phyloP scores from a whole-genome alignment of 2,113 vertebrate genomes.

The Ardeotis arabs region DNA sequence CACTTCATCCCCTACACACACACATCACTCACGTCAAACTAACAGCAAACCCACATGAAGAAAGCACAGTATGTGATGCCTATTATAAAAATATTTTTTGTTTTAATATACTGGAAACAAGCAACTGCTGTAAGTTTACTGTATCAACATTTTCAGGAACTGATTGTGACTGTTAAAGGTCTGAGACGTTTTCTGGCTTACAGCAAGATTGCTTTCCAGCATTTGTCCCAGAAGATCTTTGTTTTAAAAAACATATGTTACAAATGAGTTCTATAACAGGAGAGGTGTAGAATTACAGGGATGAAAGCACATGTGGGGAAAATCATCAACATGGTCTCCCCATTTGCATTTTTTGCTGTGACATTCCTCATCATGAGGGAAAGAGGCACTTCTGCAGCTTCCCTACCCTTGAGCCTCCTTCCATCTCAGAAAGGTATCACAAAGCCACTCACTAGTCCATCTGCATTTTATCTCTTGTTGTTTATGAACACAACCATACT shows the following conservation, averaged over 20 bases:
- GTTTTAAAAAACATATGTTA: not conserved
- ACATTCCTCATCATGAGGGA: not conserved
- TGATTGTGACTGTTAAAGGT: not conserved
- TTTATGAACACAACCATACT: not conserved
- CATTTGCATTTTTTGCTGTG: not conserved
- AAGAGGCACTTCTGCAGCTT: not conserved
- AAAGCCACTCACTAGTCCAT: not conserved
- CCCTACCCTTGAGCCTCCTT: not conserved
- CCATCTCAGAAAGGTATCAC: not conserved
- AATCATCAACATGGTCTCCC: not conserved
- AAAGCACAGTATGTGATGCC: not conserved
- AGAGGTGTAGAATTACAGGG: not conserved
- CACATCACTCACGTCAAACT: not conserved
- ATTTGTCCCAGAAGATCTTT: not conserved
- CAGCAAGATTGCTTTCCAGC: not conserved
- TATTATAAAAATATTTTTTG: not conserved
- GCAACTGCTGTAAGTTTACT: not conserved
- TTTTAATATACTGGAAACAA: not conserved
- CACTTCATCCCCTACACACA: not conserved
- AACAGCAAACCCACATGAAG: not conserved
- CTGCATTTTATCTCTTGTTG: not conserved
- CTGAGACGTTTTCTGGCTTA: not conserved
- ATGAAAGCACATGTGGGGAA: not conserved
- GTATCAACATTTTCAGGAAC: not conserved
- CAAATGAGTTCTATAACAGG: not conserved